Evolutionary conservation across 2,113 vertebrate genomes (phyloP).

Genomic region (Barnardius zonarius): DNA sequence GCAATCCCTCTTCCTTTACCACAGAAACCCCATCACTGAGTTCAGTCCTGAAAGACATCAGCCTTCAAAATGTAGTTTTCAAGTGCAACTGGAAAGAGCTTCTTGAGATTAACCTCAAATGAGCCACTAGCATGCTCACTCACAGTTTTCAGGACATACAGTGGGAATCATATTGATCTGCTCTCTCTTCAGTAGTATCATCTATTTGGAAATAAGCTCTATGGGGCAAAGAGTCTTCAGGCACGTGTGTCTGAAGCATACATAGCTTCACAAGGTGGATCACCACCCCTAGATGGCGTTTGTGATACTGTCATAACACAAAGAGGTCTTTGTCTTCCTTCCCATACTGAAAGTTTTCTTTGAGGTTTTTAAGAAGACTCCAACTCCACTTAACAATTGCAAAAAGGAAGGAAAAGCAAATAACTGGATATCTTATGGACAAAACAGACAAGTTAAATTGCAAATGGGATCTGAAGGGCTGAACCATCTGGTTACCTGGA

Average conservation of each 20-base stretch:
- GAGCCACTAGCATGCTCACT: background rate
- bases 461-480: background rate
- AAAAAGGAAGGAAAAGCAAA: background rate
- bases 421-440: background rate
- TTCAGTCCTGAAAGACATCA: background rate
- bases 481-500: conserved; percentile 81
- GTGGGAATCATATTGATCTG: background rate
- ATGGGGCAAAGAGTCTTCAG: background rate
- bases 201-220: background rate
- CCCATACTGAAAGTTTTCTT: rapidly evolving
- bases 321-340: background rate
- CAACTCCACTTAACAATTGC: background rate
- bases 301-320: background rate
- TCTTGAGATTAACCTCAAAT: background rate
- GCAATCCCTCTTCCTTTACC: background rate
- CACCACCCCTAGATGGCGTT: background rate
- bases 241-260: rapidly evolving
- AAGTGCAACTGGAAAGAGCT: background rate
- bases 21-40: background rate
- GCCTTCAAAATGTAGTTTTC: background rate
- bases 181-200: background rate
- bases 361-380: background rate
- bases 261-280: background rate
- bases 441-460: background rate
- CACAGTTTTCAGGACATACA: background rate